Conservation (phyloP, 2,797 vertebrate species). For the Erethizon dorsatum region DNA sequence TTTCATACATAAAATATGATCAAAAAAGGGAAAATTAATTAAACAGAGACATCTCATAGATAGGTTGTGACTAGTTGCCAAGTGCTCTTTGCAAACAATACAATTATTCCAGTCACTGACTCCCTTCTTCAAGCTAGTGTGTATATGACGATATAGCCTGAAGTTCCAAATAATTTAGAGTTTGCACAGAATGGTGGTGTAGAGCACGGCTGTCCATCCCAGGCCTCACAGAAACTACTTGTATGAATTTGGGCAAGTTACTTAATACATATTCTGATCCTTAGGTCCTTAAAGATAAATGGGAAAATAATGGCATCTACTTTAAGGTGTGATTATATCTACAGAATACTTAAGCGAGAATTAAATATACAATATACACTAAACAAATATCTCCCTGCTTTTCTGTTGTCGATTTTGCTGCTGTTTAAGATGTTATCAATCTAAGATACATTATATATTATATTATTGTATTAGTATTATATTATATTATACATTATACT, state of each 20-base stretch:
- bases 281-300: constrained; percentile 9
- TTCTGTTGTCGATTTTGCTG: not conserved
- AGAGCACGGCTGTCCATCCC: not conserved
- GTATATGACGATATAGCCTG: not conserved
- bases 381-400: not conserved
- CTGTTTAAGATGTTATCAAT: not conserved
- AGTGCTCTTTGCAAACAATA: not conserved
- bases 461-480: too few relatives aligned
- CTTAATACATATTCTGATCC: not conserved
- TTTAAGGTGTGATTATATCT: not conserved
- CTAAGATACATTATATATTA: too few relatives aligned
- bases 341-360: not conserved
- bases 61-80: not conserved
- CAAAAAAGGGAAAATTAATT: not conserved
- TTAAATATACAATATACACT: not conserved
- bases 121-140: not conserved
- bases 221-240: not conserved
- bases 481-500: too few relatives aligned
- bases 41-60: not conserved
- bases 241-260: not conserved
- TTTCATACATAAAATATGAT: not conserved
- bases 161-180: not conserved
- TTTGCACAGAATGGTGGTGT: not conserved
- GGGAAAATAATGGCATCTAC: not conserved
- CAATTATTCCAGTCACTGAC: not conserved